Evolutionary conservation across 2,888 invertebrate species (phyloP), one percentile per base, ranked within the genome.

Genomic region (Hypsopygia costalis): DNA sequence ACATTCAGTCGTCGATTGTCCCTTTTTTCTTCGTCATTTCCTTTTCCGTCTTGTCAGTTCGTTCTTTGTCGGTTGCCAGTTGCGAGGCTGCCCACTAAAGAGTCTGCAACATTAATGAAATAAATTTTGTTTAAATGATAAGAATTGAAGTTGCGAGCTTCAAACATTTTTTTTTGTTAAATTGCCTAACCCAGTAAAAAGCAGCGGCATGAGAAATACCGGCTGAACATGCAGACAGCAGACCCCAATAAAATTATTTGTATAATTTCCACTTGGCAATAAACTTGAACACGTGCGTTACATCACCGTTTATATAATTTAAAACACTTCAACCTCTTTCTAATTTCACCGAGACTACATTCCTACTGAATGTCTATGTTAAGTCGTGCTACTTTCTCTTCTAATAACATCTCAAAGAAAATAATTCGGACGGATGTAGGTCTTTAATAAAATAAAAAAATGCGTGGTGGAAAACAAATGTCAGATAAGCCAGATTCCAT

Each of bases 351-450:
- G 46, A 51, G 54, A 52, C 58, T 57, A 58, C 59, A 62, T 60
- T 59, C 52, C 61, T 30, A 20, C 31, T 49, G 49, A 57, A 59
- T 56, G 51, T 51, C 46, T 51, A 49, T 34, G 33, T 20, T 33
- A 49, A 51, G 46, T 49, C 59, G 63, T 64, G 61, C 65, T 48
- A 69, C 46, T 39, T 63, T 68, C 47, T 31, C 47, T 48, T 51
- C 57, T 62, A 60, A 56, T 65, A 47, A 52, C 52, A 52, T 56
- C 16, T 31, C 25, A 52, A 48, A 50, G 49, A 67, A 68, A 64
- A 69, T 69, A 69, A 64, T 59, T 53, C 52, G 32, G 56, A 58
- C 65, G 63, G 70, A 79, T 76, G 68, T 73, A 69, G 74, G 72
- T 70, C 68, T 76, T 62, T 68, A 64, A 68, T 69, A 69, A 73